These are phyloP conservation scores for Ovis canadensis DNA, from an alignment of 2,113 vertebrate species.

Conservation along the genomic window DNA sequence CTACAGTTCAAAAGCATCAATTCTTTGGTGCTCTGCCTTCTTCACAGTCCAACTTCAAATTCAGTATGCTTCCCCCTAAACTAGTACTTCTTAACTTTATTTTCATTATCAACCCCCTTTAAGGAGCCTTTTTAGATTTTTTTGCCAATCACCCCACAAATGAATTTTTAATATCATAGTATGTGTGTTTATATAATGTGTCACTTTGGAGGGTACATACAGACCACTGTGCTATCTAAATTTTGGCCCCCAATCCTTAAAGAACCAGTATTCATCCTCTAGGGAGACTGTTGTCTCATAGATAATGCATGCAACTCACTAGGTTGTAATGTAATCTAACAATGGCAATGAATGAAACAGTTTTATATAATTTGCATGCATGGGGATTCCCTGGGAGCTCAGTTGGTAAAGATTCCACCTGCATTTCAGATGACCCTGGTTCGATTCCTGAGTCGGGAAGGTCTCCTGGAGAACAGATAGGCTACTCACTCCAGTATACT, in stretches of 20 bases:
- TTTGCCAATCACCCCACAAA: neutral
- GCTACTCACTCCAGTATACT: neutral
- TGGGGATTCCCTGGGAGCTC: neutral
- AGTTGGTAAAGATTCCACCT: neutral
- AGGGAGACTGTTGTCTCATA: neutral
- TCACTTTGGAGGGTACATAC: neutral
- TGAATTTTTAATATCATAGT: neutral
- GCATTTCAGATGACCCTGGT: neutral
- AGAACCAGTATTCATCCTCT: neutral
- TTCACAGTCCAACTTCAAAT: neutral
- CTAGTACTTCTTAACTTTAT: neutral
- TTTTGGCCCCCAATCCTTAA: neutral
- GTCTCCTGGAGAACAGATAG: neutral
- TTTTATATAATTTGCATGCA: neutral
- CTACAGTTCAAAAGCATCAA: no score
- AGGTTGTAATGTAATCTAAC: neutral
- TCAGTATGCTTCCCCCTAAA: neutral
- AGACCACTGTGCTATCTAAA: neutral
- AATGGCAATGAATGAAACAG: neutral
- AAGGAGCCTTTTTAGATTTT: neutral
- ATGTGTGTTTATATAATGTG: neutral
- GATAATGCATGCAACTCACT: neutral
- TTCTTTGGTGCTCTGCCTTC: no score
- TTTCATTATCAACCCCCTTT: neutral
- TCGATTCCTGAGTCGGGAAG: accelerated